Evolutionary conservation across 2,797 vertebrate species (phyloP).

Genomic region (Poecilia wingei): DNA sequence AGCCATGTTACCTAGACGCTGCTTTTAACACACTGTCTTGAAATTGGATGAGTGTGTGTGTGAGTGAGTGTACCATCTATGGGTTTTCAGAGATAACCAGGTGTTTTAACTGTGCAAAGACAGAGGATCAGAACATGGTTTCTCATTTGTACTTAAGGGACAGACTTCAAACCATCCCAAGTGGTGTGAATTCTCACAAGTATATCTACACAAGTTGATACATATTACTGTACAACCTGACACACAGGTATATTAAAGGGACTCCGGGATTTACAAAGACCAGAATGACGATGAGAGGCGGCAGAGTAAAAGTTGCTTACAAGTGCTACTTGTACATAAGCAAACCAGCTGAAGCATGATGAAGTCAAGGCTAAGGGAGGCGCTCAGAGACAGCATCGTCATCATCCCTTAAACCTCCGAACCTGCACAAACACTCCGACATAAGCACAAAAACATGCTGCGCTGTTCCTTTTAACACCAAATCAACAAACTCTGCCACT

Average conservation of each 20-base stretch:
- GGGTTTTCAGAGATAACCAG: conserved; percentile 57
- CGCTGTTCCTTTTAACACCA: conserved; percentile 27
- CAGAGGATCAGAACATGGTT: conserved; percentile 48
- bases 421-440: conserved; percentile 25
- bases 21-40: conserved; percentile 22
- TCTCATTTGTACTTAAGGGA: conserved; percentile 58
- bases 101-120: conserved; percentile 48
- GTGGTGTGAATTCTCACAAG: conserved; percentile 24
- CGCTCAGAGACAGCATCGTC: conserved; percentile 43
- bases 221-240: conserved; percentile 40
- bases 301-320: conserved; percentile 59
- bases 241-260: conserved; percentile 39
- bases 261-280: conserved; percentile 51
- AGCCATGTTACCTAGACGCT: conserved; percentile 1
- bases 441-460: conserved; percentile 42
- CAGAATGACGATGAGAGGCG: conserved; percentile 48
- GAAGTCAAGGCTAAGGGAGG: conserved; percentile 41
- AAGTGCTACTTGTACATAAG: conserved; percentile 32
- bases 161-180: conserved; percentile 41
- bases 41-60: conserved; percentile 23
- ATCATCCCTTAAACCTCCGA: conserved; percentile 53
- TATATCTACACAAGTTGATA: conserved; percentile 28
- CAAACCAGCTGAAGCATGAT: conserved; percentile 39
- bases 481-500: conserved; percentile 40
- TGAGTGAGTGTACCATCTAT: conserved; percentile 19